Percentiles rank a stretch among this genome's conserved stretches.
Conservation (phyloP, 2,797 vertebrate genomes). For the Pangasius macronema region DNA sequence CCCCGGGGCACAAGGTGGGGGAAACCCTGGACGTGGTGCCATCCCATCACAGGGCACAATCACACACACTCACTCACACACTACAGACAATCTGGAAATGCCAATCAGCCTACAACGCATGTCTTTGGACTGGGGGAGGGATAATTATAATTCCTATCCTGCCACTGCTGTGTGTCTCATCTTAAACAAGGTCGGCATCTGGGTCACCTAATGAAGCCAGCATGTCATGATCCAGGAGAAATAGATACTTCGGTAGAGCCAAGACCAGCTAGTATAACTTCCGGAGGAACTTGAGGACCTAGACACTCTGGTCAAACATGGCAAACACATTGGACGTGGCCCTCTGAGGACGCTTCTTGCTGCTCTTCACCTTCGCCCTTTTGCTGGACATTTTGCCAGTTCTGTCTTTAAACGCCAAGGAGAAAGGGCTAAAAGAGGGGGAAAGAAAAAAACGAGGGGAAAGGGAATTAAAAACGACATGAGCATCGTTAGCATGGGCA, state of each 20-base stretch:
- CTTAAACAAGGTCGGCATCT: not conserved
- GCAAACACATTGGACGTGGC: constrained; percentile 96
- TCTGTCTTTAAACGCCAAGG: constrained; percentile 15
- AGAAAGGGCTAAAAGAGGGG: not conserved
- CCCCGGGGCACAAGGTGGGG: too few species aligned
- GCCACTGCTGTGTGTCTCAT: not conserved
- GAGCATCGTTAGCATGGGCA: not conserved
- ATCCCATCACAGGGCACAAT: too few species aligned
- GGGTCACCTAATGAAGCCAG: constrained; percentile 88
- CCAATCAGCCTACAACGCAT: too few species aligned
- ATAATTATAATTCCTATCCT: not conserved
- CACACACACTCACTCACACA: too few species aligned
- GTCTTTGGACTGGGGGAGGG: too few species aligned
- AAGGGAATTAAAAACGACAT: not conserved
- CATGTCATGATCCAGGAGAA: too few species aligned
- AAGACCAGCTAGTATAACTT: too few species aligned
- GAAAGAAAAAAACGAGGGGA: not conserved
- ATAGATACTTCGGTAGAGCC: too few species aligned
- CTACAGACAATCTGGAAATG: too few species aligned
- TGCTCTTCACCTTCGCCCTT: constrained; percentile 92
- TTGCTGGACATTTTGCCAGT: constrained; percentile 88
- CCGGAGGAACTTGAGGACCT: too few species aligned
- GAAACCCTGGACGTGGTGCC: too few species aligned
- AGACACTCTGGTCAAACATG: constrained; percentile 96
- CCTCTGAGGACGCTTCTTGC: constrained; percentile 92